Percentiles rank a stretch among this genome's conserved stretches.
Conservation (phyloP, 2,113 vertebrate genomes). For the Porphyrio hochstetteri region DNA sequence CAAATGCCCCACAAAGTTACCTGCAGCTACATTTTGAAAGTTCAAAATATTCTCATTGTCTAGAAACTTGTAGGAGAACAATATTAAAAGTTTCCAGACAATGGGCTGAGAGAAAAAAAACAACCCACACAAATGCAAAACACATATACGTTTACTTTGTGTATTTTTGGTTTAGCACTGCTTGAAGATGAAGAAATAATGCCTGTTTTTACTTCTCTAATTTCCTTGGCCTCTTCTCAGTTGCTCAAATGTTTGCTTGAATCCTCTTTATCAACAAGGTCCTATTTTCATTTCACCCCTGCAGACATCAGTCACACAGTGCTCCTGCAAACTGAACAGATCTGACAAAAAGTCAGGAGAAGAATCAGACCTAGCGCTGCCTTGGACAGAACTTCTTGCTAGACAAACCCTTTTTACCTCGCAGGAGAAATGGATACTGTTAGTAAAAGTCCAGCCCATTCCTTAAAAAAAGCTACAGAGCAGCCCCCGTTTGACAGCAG, state of each 20-base stretch:
- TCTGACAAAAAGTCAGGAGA: background rate
- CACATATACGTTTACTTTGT: fast-evolving
- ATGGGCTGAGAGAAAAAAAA: background rate
- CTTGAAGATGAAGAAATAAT: conserved; percentile 43
- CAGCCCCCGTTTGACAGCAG: background rate
- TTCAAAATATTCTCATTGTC: background rate
- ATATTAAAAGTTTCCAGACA: background rate
- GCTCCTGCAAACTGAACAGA: background rate
- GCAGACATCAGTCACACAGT: background rate
- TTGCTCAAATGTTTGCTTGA: background rate
- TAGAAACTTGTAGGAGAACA: background rate
- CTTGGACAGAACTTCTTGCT: background rate
- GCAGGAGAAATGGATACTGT: background rate
- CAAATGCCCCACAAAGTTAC: background rate
- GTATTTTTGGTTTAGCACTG: background rate
- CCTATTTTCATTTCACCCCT: background rate
- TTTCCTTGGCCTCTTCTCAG: background rate
- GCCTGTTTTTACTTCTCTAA: conserved; percentile 39
- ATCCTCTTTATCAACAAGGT: background rate
- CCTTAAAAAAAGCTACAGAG: background rate
- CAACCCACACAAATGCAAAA: background rate
- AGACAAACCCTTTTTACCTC: background rate
- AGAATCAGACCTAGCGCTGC: background rate
- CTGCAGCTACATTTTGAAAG: background rate
- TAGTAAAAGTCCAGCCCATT: background rate